A percentile compares a stretch with the other conserved stretches of the same genome.
These are phyloP conservation scores for Parapristionchus giblindavisi DNA, from an alignment of 2,888 invertebrate species.

Conservation along the genomic window DNA sequence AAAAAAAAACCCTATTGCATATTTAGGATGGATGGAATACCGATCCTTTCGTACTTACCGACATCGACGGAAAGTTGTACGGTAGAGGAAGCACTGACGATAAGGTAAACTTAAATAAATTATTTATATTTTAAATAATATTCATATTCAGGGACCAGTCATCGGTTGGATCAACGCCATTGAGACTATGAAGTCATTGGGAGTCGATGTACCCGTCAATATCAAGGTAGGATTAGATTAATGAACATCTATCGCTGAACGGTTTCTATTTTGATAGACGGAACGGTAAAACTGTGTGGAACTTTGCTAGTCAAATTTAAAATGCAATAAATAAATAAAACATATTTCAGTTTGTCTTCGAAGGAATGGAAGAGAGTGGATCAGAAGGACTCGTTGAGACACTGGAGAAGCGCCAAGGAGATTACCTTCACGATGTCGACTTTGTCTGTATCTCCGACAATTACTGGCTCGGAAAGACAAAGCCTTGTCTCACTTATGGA, in stretches of 20 bases:
- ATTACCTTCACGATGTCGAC: conserved; percentile 78
- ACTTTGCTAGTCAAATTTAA: neutral
- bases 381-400: conserved; percentile 93
- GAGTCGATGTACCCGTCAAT: conserved; percentile 77
- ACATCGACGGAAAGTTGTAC: conserved; percentile 85
- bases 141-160: conserved; percentile 79
- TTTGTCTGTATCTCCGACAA: conserved; percentile 98
- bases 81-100: conserved; percentile 92
- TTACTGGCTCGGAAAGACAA: conserved; percentile 96
- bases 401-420: conserved; percentile 74
- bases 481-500: conserved; percentile 96
- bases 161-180: conserved; percentile 94
- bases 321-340: neutral
- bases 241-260: neutral
- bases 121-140: neutral
- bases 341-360: conserved; percentile 83
- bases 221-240: conserved; percentile 71
- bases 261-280: no score
- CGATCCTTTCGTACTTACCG: conserved; percentile 89
- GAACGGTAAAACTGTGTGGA: neutral
- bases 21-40: conserved; percentile 83
- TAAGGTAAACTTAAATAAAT: conserved; percentile 70
- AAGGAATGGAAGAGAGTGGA: conserved; percentile 98
- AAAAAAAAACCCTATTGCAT: no score
- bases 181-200: conserved; percentile 83